A percentile compares a stretch with the other conserved stretches of the same genome.
phyloP scores from a whole-genome alignment of 2,888 invertebrate genomes.

The Beris chalybata region DNA sequence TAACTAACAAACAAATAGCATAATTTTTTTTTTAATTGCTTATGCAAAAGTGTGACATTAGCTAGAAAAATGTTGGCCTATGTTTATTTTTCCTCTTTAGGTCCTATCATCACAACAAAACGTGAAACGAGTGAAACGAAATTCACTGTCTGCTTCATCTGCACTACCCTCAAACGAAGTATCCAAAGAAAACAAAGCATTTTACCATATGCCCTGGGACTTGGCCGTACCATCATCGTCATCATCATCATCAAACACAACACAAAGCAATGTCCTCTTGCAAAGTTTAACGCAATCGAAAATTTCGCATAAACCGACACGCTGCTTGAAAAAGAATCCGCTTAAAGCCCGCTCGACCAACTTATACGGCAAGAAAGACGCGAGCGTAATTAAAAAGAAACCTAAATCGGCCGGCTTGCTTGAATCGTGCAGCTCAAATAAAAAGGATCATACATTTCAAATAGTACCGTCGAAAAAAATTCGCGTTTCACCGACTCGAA shows the following conservation, averaged over 20 bases:
- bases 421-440: conserved; percentile 21
- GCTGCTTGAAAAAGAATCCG: conserved; percentile 21
- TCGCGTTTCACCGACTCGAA: conserved; percentile 23
- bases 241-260: conserved; percentile 21
- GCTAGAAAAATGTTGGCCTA: conserved; percentile 13
- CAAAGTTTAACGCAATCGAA: conserved; percentile 16
- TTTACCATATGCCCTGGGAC: conserved; percentile 34
- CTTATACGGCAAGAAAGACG: conserved; percentile 28
- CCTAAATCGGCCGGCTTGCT: conserved; percentile 15
- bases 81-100: conserved; percentile 32
- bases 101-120: conserved; percentile 33
- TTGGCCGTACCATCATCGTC: conserved; percentile 28
- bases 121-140: conserved; percentile 35
- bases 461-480: conserved; percentile 35
- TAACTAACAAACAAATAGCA: not conserved
- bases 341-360: conserved; percentile 33
- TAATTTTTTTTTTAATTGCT: too few relatives aligned
- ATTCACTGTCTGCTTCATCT: conserved; percentile 29
- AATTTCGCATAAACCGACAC: conserved; percentile 1
- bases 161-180: conserved; percentile 34
- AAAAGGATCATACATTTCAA: conserved; percentile 32
- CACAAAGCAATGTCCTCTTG: conserved; percentile 4
- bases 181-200: conserved; percentile 37
- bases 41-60: not conserved
- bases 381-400: conserved; percentile 33